Percentiles rank a stretch among this genome's conserved stretches.
Evolutionary conservation across 2,797 vertebrate species (phyloP).

Genomic region (Prunella strophiata): DNA sequence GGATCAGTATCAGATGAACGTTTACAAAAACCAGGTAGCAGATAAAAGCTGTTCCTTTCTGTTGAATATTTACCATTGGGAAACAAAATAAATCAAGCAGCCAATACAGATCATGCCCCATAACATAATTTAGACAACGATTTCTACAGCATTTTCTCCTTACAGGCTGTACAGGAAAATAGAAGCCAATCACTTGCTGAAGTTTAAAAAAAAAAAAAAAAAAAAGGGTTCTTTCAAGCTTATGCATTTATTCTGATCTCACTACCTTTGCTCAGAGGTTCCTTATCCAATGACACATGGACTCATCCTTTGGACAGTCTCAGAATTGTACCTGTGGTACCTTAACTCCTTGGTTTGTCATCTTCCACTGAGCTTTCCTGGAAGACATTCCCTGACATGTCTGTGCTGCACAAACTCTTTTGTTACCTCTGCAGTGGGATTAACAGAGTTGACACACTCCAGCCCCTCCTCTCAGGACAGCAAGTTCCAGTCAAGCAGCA

Average conservation of each 20-base stretch:
- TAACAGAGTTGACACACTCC: neutral
- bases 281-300: neutral
- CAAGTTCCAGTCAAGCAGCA: constrained; percentile 34
- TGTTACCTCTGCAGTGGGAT: neutral
- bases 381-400: neutral
- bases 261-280: neutral
- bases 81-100: neutral
- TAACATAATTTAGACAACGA: neutral
- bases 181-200: neutral
- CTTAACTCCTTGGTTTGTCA: neutral
- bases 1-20: neutral
- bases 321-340: neutral
- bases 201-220: neutral
- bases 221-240: neutral
- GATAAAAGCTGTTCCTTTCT: neutral
- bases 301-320: neutral
- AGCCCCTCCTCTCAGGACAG: constrained; percentile 10
- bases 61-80: neutral
- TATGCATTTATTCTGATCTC: neutral
- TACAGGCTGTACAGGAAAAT: neutral
- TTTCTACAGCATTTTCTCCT: neutral
- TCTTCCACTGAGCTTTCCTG: neutral
- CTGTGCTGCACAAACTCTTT: neutral
- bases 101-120: neutral
- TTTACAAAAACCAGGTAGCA: neutral